A percentile compares a stretch with the other conserved stretches of the same genome.
These are phyloP conservation scores for Holothuria leucospilota DNA, from an alignment of 53 echinoderm and acorn worm genomes.

Conservation along the genomic window DNA sequence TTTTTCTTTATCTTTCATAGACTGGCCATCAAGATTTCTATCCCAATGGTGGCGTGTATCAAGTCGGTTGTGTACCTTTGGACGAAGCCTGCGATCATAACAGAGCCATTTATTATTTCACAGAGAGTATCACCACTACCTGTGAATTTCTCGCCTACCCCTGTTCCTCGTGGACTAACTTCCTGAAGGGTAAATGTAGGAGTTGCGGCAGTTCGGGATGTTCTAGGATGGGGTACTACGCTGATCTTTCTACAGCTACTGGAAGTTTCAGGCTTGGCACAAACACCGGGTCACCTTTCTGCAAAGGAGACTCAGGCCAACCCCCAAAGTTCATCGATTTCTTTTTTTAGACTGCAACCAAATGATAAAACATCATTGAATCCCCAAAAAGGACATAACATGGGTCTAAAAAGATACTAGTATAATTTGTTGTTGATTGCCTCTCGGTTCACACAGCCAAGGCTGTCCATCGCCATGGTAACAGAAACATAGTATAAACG, in stretches of 20 bases:
- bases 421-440: too few species aligned
- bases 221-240: slow-evolving; percentile 65
- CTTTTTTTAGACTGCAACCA: not conserved
- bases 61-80: slow-evolving; percentile 51
- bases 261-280: slow-evolving; percentile 62
- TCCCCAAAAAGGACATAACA: too few species aligned
- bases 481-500: too few species aligned
- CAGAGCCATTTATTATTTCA: slow-evolving; percentile 61
- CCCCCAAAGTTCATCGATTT: slow-evolving; percentile 11
- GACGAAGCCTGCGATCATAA: slow-evolving; percentile 53
- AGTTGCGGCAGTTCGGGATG: slow-evolving; percentile 45
- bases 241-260: slow-evolving; percentile 34
- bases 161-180: slow-evolving; percentile 52
- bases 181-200: slow-evolving; percentile 33
- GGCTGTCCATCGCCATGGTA: too few species aligned
- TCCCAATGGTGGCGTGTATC: slow-evolving; percentile 65
- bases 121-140: slow-evolving; percentile 58
- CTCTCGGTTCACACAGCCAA: too few species aligned
- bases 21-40: slow-evolving; percentile 69
- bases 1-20: slow-evolving; percentile 25
- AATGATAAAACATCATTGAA: too few species aligned
- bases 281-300: slow-evolving; percentile 36
- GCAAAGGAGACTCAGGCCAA: slow-evolving; percentile 6
- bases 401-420: too few species aligned
- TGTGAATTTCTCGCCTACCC: slow-evolving; percentile 63